phyloP scores from a whole-genome alignment of 2,113 vertebrate species.

The Poicephalus gulielmi region DNA sequence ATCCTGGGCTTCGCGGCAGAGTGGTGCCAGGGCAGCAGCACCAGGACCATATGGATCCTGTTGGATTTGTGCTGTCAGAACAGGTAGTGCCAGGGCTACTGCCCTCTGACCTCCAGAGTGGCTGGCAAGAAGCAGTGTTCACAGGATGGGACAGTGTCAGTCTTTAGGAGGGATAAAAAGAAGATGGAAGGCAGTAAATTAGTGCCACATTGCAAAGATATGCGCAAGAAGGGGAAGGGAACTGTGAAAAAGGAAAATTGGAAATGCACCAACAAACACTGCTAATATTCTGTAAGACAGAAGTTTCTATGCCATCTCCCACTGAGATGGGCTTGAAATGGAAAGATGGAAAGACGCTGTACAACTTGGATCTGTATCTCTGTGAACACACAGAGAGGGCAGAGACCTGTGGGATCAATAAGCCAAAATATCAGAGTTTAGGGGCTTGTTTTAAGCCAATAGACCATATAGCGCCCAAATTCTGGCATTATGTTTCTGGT shows the following conservation, averaged over 20 bases:
- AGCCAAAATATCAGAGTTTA: background rate
- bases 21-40: background rate
- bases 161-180: background rate
- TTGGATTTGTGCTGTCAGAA: background rate
- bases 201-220: background rate
- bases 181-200: background rate
- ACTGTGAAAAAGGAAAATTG: background rate
- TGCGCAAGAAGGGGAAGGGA: background rate
- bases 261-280: background rate
- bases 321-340: background rate
- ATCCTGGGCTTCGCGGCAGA: background rate
- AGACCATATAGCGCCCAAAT: background rate
- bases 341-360: background rate
- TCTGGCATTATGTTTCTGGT: background rate
- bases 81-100: rapidly evolving
- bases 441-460: background rate
- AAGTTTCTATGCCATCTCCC: background rate
- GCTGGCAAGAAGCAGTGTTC: background rate
- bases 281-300: background rate
- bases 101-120: background rate
- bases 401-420: background rate
- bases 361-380: background rate
- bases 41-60: background rate
- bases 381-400: background rate
- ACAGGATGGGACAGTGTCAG: background rate